phyloP scores from a whole-genome alignment of 2,113 vertebrate genomes.

The Labeo rohita region DNA sequence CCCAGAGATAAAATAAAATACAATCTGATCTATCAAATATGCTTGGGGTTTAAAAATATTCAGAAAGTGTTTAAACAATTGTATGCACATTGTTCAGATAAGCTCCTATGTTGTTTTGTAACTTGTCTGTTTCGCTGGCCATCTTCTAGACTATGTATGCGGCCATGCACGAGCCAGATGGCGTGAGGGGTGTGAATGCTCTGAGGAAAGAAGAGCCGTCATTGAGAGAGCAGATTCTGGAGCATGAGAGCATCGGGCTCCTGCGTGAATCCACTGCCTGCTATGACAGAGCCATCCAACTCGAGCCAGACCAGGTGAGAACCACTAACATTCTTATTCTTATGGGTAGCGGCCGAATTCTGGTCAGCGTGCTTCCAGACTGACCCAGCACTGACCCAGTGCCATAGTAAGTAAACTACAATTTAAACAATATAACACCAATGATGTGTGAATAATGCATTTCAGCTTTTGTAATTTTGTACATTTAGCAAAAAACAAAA shows the following conservation, averaged over 20 bases:
- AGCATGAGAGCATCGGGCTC: conserved; percentile 96
- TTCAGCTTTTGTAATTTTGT: not conserved
- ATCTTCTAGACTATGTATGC: conserved; percentile 82
- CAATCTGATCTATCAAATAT: not conserved
- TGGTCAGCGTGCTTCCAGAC: not conserved
- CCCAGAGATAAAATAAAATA: not conserved
- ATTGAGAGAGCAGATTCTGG: conserved; percentile 94
- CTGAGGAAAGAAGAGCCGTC: conserved; percentile 92
- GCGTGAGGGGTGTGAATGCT: conserved; percentile 92
- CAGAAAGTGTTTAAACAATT: not conserved
- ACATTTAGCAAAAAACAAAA: too few relatives aligned
- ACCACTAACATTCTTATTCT: conserved; percentile 2
- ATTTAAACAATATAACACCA: not conserved
- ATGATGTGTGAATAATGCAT: not conserved
- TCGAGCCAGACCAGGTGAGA: conserved; percentile 92
- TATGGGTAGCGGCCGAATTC: not conserved
- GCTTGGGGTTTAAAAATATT: not conserved
- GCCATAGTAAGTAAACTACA: not conserved
- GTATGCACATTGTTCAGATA: not conserved
- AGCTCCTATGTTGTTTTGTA: not conserved
- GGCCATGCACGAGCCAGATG: conserved; percentile 97
- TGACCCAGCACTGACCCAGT: not conserved
- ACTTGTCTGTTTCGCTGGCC: not conserved
- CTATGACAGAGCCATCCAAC: conserved; percentile 94
- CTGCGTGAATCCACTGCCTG: conserved; percentile 95